These are phyloP conservation scores for Eudasyphora cyanicolor DNA, from an alignment of 2,888 invertebrate species.

Conservation along the genomic window DNA sequence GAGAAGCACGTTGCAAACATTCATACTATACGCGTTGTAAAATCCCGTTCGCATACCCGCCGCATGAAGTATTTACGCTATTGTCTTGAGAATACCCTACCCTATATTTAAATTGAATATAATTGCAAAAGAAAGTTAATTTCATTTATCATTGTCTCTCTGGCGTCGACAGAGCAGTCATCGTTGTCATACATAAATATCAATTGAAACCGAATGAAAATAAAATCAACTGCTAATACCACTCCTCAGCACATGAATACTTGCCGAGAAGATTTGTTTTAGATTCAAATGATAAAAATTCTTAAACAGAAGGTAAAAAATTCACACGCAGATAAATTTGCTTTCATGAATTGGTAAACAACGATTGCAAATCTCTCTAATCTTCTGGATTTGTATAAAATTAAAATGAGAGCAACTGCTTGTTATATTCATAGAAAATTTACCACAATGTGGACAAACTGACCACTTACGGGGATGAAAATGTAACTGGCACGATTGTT, in stretches of 20 bases:
- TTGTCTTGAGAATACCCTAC: constrained; percentile 17
- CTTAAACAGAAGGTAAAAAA: neutral
- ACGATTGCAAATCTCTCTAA: too few species aligned
- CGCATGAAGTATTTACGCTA: neutral
- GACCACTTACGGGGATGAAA: too few species aligned
- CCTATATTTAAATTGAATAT: constrained; percentile 22
- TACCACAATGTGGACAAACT: too few species aligned
- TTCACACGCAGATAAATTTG: neutral
- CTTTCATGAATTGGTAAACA: too few species aligned
- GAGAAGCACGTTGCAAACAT: constrained; percentile 33
- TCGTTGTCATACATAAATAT: neutral
- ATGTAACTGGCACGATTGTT: too few species aligned
- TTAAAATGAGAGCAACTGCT: too few species aligned
- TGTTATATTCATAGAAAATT: too few species aligned
- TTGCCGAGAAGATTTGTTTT: neutral
- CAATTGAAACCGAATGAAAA: neutral
- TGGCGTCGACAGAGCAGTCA: too few species aligned
- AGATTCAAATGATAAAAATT: neutral
- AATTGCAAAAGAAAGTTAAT: constrained; percentile 47
- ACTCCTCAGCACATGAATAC: neutral
- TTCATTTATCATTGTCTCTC: constrained; percentile 27
- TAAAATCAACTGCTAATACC: neutral
- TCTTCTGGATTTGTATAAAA: too few species aligned
- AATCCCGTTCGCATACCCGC: neutral
- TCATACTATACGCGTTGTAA: constrained; percentile 30